Conservation (phyloP, 2,797 vertebrate species). For the Mus minutoides region DNA sequence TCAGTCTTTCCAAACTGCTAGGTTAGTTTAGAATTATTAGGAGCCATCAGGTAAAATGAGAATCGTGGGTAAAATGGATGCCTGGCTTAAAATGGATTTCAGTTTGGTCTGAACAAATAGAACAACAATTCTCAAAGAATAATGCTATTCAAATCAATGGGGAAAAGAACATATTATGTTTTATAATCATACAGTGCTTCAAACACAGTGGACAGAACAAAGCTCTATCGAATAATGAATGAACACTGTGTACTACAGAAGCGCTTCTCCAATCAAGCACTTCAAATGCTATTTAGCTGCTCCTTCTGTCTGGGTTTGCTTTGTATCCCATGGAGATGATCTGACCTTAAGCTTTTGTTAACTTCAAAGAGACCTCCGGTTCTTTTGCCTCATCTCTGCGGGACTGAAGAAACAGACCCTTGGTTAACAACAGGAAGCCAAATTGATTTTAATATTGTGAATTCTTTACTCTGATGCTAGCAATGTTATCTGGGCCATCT, state of each 20-base stretch:
- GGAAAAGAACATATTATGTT: not conserved
- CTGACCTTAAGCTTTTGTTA: slow-evolving; percentile 75
- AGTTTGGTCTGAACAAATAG: not conserved
- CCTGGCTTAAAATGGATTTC: not conserved
- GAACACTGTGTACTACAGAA: not conserved
- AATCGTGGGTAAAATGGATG: not conserved
- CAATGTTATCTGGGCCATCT: slow-evolving; percentile 55
- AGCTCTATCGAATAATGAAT: slow-evolving; percentile 17
- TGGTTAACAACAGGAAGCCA: slow-evolving; percentile 53
- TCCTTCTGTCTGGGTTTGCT: slow-evolving; percentile 53
- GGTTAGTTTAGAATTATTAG: not conserved
- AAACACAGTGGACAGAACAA: slow-evolving; percentile 39
- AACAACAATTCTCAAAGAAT: slow-evolving; percentile 9
- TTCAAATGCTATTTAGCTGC: slow-evolving; percentile 50
- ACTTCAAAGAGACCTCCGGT: slow-evolving; percentile 65
- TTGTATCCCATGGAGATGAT: slow-evolving; percentile 73
- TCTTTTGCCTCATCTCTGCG: slow-evolving; percentile 27
- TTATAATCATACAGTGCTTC: slow-evolving; percentile 26
- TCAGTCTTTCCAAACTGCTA: not conserved
- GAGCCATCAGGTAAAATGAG: not conserved
- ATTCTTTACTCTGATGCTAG: slow-evolving; percentile 44
- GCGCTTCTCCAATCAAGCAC: not conserved
- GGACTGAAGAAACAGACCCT: slow-evolving; percentile 53
- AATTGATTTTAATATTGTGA: slow-evolving; percentile 74
- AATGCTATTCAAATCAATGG: slow-evolving; percentile 22